Base-by-base conservation (phyloP, 2,113 vertebrate species). In the Craseonycteris thonglongyai region DNA sequence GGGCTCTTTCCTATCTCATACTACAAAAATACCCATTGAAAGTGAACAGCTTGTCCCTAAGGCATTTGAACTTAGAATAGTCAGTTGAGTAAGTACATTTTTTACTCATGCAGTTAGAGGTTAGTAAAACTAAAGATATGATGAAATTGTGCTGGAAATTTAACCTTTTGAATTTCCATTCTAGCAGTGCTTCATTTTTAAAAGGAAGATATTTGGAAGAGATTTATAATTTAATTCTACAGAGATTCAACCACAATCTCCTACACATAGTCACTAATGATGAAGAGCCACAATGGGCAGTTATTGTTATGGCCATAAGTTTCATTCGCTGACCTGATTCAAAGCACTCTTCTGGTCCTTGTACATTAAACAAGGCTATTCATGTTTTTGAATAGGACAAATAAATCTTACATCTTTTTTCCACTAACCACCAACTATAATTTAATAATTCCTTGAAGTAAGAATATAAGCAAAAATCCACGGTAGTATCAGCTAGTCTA, bases 31-130 rank as follows among this genome's bases (percentile, higher is more conserved):
- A 61, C 38, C 69, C 35, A 66, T 21, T 88, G 82, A 61, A 94
- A 86, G 26, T 35, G 56, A 96, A 69, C 47, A 91, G 58, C 26
- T 69, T 74, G 33, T 89, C 49, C 26, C 21, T 45, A 68, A 69
- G 84, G 72, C 72, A 72, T 95, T 66, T 90, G 71, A 85, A 93
- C 24, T 96, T 90, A 76, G 47, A 42, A 63, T 76, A 90, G 33
- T 65, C 38, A 83, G 49, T 54, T 35, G 26, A 90, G 2, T 82
- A 78, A 87, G 28, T 69, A 51, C 33, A 40, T 54, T 69, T 75
- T 88, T 80, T 13, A 3, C 1, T 66, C 16, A 72, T 7, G 35
- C 5, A 65, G 35, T 49, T 82, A 63, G 61, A 91, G 35, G n/a
- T 74, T 82, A 86, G 51, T 58, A 58, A 93, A 93, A 94, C 86